Evolutionary conservation across 2,797 vertebrate species (phyloP).

Genomic region (Pteropus rufus): DNA sequence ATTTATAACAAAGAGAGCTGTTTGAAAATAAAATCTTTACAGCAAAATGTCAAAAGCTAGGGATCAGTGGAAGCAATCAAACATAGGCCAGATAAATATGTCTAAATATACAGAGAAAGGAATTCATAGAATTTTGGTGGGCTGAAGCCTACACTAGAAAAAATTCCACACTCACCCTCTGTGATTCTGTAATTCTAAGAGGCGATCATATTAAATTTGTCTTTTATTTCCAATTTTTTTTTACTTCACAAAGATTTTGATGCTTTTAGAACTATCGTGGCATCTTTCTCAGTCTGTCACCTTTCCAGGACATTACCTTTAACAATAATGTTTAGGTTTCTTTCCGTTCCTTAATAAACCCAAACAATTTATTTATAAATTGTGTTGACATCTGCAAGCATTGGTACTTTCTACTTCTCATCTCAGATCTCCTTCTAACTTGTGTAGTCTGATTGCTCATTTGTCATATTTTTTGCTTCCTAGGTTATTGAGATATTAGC

Average conservation of each 20-base stretch:
- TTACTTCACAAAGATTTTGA: background rate
- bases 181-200: background rate
- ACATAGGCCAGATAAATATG: background rate
- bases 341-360: background rate
- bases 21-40: slow-evolving; percentile 45
- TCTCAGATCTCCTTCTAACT: background rate
- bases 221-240: background rate
- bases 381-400: background rate
- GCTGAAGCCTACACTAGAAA: background rate
- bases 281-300: background rate
- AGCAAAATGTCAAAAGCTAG: background rate
- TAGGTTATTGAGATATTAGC: background rate
- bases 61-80: background rate
- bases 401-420: background rate
- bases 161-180: background rate
- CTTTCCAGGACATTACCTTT: background rate
- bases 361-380: background rate
- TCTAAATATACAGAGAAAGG: background rate
- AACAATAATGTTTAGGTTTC: background rate
- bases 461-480: background rate
- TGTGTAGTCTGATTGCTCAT: background rate
- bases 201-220: background rate
- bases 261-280: background rate
- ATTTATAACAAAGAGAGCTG: background rate
- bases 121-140: background rate